A percentile compares a stretch with the other conserved stretches of the same genome.
Evolutionary conservation across 2,888 invertebrate species (phyloP).

Genomic region (Malthinus seriepunctatus): DNA sequence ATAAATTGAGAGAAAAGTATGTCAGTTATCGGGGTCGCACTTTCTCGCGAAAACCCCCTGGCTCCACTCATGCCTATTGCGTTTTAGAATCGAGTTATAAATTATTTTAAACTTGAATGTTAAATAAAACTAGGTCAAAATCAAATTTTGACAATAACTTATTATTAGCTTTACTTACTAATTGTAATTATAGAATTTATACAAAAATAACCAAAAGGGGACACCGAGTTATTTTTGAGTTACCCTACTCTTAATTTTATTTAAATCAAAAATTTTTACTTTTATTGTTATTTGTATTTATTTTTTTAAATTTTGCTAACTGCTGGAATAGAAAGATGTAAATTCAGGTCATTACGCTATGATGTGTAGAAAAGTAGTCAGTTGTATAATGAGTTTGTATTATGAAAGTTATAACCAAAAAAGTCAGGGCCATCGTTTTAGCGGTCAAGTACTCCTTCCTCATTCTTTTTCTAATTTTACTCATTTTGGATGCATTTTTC

Average conservation of each 20-base stretch:
- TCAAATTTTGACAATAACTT: constrained; percentile 20
- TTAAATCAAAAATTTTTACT: neutral
- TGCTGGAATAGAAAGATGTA: constrained; percentile 24
- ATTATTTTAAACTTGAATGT: constrained; percentile 40
- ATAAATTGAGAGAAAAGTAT: constrained; percentile 46
- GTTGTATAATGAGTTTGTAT: constrained; percentile 43
- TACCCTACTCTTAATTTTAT: neutral
- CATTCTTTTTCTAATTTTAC: constrained; percentile 10
- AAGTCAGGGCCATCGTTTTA: constrained; percentile 45
- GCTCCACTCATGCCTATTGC: constrained; percentile 19
- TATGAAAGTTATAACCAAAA: constrained; percentile 45
- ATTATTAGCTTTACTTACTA: too few relatives aligned
- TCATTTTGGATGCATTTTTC: neutral
- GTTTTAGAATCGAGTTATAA: constrained; percentile 31
- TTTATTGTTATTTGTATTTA: too few relatives aligned
- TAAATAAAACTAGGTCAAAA: constrained; percentile 28
- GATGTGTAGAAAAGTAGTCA: constrained; percentile 34
- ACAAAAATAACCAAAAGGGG: too few relatives aligned
- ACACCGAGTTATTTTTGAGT: too few relatives aligned
- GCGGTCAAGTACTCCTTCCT: constrained; percentile 43
- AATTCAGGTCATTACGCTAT: constrained; percentile 26
- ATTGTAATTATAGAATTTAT: too few relatives aligned
- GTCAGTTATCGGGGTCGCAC: constrained; percentile 45
- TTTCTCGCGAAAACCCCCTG: constrained; percentile 29
- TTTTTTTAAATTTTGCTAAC: constrained; percentile 8